phyloP scores from a whole-genome alignment of 2,888 invertebrate species.

The Polymixis lichenea region DNA sequence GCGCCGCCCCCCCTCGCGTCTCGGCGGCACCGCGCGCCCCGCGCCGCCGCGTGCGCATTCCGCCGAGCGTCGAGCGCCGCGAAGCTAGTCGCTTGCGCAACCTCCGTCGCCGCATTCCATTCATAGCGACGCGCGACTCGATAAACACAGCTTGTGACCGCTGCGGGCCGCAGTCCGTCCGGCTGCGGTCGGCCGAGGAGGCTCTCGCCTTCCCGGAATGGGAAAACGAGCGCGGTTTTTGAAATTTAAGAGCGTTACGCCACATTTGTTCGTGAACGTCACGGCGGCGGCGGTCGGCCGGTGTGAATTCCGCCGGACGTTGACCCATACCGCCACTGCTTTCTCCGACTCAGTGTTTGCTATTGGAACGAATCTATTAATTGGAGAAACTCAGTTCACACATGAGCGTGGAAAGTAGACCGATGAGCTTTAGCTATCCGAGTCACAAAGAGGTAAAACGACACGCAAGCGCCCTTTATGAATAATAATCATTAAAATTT shows the following conservation, averaged over 20 bases:
- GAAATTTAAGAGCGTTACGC: conserved; percentile 88
- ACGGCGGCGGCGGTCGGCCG: conserved; percentile 86
- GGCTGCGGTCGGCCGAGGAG: conserved; percentile 55
- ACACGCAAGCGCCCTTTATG: conserved; percentile 61
- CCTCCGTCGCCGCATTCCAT: conserved; percentile 89
- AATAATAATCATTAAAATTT: conserved; percentile 54
- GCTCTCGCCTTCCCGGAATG: conserved; percentile 81
- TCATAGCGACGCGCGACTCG: conserved; percentile 84
- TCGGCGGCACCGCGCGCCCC: conserved; percentile 64
- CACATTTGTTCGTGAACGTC: conserved; percentile 88
- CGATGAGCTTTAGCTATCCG: conserved; percentile 79
- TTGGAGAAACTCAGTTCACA: conserved; percentile 90
- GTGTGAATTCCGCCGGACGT: conserved; percentile 88
- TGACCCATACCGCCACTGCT: conserved; percentile 87
- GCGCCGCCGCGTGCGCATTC: conserved; percentile 75
- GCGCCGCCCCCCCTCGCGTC: conserved; percentile 68
- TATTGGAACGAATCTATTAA: conserved; percentile 91
- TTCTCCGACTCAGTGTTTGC: conserved; percentile 89
- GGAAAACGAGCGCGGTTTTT: conserved; percentile 84
- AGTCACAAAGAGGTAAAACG: conserved; percentile 64
- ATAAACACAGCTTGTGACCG: conserved; percentile 71
- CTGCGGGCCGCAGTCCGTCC: conserved; percentile 55
- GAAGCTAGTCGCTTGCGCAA: conserved; percentile 87
- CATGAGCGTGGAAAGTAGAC: conserved; percentile 89
- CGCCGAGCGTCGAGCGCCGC: conserved; percentile 80